Percentiles rank a stretch among this genome's conserved stretches.
Evolutionary conservation across 2,888 invertebrate genomes (phyloP).

Genomic region (Poecilus cupreus): DNA sequence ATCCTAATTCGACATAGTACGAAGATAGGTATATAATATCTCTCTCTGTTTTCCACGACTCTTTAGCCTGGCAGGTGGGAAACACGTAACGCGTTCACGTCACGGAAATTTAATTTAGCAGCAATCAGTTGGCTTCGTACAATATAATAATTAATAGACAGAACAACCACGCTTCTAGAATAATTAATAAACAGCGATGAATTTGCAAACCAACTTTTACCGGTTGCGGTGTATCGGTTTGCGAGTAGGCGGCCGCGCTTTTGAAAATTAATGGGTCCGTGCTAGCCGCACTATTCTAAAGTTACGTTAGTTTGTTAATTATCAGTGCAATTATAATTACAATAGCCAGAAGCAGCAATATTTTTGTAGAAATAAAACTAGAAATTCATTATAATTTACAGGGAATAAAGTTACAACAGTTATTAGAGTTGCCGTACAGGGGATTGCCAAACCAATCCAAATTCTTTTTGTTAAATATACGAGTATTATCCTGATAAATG

Average conservation of each 20-base stretch:
- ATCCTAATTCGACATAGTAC: too few species aligned
- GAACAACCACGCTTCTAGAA: slow-evolving; percentile 12
- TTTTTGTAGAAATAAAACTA: too few species aligned
- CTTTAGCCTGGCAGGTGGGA: neutral
- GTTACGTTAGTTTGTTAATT: neutral
- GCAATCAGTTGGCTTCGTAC: slow-evolving; percentile 9
- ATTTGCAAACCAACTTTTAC: slow-evolving; percentile 31
- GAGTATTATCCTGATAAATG: too few species aligned
- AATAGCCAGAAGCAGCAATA: neutral
- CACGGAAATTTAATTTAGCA: slow-evolving; percentile 19
- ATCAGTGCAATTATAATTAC: neutral
- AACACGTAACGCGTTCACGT: slow-evolving; percentile 20
- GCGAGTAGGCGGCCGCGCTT: neutral
- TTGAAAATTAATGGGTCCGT: neutral
- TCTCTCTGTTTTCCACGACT: too few species aligned
- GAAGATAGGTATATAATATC: too few species aligned
- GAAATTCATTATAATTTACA: too few species aligned
- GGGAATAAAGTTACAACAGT: too few species aligned
- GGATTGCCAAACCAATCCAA: too few species aligned
- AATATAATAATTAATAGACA: slow-evolving; percentile 21
- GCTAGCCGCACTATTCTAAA: neutral
- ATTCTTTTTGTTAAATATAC: too few species aligned
- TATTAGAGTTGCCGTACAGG: too few species aligned
- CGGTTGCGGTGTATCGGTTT: neutral
- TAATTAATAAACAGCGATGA: slow-evolving; percentile 27